phyloP scores from a whole-genome alignment of 2,113 vertebrate species.

The Neomonachus schauinslandi region DNA sequence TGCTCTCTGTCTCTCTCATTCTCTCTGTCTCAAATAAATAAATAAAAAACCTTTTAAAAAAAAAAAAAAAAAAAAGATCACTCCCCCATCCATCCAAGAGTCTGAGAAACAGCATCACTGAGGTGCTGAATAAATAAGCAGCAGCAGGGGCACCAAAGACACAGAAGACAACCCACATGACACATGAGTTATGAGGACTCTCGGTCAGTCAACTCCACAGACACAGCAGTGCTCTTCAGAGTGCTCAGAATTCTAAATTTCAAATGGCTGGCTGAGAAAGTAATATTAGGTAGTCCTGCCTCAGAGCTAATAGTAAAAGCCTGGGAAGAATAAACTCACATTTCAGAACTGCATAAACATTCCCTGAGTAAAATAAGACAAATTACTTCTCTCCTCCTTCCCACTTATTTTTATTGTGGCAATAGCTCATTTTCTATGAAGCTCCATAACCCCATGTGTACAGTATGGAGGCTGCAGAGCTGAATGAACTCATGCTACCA shows the following conservation, averaged over 20 bases:
- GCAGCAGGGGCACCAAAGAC: background rate
- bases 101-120: background rate
- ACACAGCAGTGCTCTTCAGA: background rate
- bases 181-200: background rate
- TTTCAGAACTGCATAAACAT: conserved; percentile 44
- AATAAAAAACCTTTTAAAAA: too few species aligned
- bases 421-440: background rate
- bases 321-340: conserved; percentile 37
- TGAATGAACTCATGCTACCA: background rate
- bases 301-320: conserved; percentile 19
- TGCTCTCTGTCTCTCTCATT: too few species aligned
- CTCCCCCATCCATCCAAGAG: background rate
- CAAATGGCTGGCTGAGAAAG: background rate
- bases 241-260: background rate
- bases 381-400: background rate
- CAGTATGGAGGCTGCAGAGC: background rate
- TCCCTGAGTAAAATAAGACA: conserved; percentile 30
- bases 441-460: background rate
- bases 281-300: background rate
- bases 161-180: background rate
- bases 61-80: too few species aligned
- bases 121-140: background rate
- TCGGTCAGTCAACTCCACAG: background rate
- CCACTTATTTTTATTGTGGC: background rate
- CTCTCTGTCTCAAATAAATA: too few species aligned